A percentile compares a stretch with the other conserved stretches of the same genome.
Evolutionary conservation across 1,140 invertebrate species (phyloP).

Genomic region (honey bee (Apis mellifera)): DNA sequence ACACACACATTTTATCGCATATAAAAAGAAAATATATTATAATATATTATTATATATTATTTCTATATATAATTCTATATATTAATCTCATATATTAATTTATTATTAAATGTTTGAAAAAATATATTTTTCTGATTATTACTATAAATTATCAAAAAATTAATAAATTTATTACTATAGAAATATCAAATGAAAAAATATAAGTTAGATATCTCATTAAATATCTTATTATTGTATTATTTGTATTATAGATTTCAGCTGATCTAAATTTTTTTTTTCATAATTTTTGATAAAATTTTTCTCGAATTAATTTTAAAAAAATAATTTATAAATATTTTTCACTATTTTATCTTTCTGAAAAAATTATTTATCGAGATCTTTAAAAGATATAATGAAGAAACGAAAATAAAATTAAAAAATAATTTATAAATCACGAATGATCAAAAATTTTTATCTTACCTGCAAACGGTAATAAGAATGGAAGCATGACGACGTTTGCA

Average conservation of each 20-base stretch:
- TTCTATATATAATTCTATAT: not conserved
- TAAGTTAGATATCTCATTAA: not conserved
- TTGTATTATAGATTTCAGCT: no score
- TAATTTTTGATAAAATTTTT: not conserved
- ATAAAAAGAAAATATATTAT: not conserved
- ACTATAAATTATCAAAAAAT: no score
- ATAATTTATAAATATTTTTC: not conserved
- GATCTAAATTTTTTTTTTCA: not conserved
- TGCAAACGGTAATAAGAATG: not conserved
- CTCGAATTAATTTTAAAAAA: not conserved
- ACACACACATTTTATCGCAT: no score
- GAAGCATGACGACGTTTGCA: constrained; percentile 5
- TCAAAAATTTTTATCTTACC: not conserved
- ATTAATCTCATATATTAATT: not conserved
- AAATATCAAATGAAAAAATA: not conserved
- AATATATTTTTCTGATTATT: not conserved
- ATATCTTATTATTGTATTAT: no score
- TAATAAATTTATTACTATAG: not conserved
- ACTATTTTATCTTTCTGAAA: not conserved
- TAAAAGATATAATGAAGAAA: not conserved
- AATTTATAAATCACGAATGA: no score
- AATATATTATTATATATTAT: not conserved
- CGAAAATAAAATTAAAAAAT: not conserved
- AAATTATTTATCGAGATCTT: no score
- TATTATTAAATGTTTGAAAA: not conserved